Conservation (phyloP, 2,888 invertebrate genomes). For the Polymixis flavicincta region DNA sequence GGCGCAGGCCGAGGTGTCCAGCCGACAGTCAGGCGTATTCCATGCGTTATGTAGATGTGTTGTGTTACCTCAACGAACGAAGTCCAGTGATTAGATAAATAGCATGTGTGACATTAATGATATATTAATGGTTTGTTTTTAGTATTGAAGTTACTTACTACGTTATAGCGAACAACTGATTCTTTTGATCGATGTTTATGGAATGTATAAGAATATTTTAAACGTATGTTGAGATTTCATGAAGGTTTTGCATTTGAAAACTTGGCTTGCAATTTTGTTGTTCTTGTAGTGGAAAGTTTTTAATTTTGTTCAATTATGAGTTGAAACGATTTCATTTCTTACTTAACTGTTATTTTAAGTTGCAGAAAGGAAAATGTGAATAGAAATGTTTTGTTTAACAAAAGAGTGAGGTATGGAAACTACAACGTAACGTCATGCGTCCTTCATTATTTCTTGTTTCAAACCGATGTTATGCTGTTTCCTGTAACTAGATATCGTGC, state of each 20-base stretch:
- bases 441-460: constrained; percentile 40
- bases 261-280: not conserved
- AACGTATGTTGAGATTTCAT: not conserved
- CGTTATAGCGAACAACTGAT: constrained; percentile 3
- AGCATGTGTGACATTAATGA: constrained; percentile 15
- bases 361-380: not conserved
- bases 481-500: constrained; percentile 33
- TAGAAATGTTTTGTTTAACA: not conserved
- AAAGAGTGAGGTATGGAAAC: constrained; percentile 14
- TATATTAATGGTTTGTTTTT: constrained; percentile 3
- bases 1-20: constrained; percentile 8
- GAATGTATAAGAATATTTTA: not conserved
- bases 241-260: not conserved
- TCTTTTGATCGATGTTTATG: not conserved
- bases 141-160: constrained; percentile 4
- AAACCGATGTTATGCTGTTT: constrained; percentile 23
- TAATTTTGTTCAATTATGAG: not conserved
- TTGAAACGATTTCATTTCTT: not conserved
- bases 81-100: constrained; percentile 44
- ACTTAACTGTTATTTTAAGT: not conserved
- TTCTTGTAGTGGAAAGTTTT: not conserved
- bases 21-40: constrained; percentile 26
- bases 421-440: constrained; percentile 13
- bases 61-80: constrained; percentile 37
- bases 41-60: constrained; percentile 14